These are phyloP conservation scores for Melanotaenia boesemani DNA, from an alignment of 2,797 vertebrate species.

Conservation along the genomic window DNA sequence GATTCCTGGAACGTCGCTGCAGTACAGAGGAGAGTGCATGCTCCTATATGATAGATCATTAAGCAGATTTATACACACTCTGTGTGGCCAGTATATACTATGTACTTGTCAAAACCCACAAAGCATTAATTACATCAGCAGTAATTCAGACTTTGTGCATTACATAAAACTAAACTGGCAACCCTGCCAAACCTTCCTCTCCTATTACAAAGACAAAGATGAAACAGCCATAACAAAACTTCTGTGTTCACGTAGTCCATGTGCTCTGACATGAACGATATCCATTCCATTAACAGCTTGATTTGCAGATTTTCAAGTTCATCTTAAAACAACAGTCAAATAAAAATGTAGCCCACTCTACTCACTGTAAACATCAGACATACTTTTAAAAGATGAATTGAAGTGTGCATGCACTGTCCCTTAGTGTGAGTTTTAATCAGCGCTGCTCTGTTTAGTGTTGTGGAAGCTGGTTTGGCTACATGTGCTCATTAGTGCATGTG, in stretches of 20 bases:
- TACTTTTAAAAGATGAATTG: background rate
- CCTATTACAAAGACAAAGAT: background rate
- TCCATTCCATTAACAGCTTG: too few relatives aligned
- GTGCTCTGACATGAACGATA: background rate
- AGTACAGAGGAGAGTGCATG: conserved; percentile 42
- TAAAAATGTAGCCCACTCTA: too few relatives aligned
- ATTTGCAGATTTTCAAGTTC: too few relatives aligned
- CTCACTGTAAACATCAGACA: background rate
- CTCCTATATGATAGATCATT: conserved; percentile 20
- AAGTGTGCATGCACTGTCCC: background rate
- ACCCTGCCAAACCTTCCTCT: conserved; percentile 1
- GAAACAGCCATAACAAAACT: background rate
- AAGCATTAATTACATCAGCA: conserved; percentile 26
- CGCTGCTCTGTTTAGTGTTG: background rate
- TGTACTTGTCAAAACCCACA: conserved; percentile 13
- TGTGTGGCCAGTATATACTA: background rate
- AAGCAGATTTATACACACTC: conserved; percentile 21
- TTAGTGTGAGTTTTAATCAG: background rate
- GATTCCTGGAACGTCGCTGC: conserved; percentile 26
- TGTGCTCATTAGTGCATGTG: background rate
- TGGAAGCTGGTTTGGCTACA: background rate
- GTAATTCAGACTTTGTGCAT: conserved; percentile 10
- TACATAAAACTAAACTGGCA: conserved; percentile 11
- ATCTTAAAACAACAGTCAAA: too few relatives aligned
- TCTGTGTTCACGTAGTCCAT: background rate